Evolutionary conservation across 2,113 vertebrate genomes (phyloP).

Genomic region (Microcebus ravelobensis): DNA sequence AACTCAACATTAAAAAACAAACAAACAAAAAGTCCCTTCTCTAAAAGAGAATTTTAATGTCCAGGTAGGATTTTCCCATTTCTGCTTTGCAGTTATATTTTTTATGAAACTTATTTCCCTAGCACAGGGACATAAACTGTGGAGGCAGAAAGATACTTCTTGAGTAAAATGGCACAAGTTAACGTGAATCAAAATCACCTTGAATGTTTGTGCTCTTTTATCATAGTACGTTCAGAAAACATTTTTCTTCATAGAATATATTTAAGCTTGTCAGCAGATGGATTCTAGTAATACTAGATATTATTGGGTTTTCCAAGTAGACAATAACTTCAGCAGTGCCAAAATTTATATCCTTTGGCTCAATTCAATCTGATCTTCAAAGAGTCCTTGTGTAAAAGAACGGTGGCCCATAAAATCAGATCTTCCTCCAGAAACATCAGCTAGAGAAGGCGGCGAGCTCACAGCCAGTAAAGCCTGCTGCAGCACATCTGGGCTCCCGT

Average conservation of each 20-base stretch:
- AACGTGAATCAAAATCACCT: neutral
- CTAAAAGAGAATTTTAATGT: neutral
- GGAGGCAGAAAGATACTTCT: neutral
- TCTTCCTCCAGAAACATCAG: neutral
- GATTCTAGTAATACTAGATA: neutral
- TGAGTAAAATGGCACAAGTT: neutral
- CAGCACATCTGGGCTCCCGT: accelerated
- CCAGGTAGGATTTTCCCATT: neutral
- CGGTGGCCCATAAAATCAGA: neutral
- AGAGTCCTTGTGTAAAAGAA: neutral
- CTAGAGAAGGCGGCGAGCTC: neutral
- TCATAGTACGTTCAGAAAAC: neutral
- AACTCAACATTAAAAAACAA: neutral
- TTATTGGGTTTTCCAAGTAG: neutral
- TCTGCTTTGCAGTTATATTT: neutral
- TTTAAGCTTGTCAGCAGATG: neutral
- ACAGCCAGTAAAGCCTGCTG: neutral
- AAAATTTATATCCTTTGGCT: neutral
- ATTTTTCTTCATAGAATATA: slow-evolving; percentile 25
- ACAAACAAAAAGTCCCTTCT: neutral
- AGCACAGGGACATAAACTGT: slow-evolving; percentile 24
- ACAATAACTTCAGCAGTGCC: neutral
- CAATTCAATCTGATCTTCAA: neutral
- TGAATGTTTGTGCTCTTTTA: neutral
- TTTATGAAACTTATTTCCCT: slow-evolving; percentile 53